Evolutionary conservation across 2,888 invertebrate species (phyloP), one percentile per base, ranked within the genome.

Genomic region (Lymantria dispar): DNA sequence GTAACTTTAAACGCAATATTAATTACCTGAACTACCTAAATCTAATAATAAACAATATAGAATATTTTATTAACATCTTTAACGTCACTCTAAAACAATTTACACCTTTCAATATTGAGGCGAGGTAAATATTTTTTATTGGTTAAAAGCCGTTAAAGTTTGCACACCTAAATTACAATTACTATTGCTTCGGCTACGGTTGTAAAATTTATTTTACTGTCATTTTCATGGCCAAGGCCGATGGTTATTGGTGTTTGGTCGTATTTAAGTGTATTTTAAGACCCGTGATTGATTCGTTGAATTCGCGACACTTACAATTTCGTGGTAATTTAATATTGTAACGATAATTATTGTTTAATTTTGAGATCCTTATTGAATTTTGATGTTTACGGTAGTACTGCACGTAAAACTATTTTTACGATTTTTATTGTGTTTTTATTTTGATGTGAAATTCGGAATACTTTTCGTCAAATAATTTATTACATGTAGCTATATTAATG

Each of bases 121-220:
- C 47, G 56, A 57, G 60, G 51, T 56, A 58, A 56, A 62, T 55
- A 55, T 55, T 38, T 38, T 64, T 64, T 62, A 66, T 60, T 49
- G 54, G 47, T 53, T 47, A 52, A 38, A 47, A 52, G 37, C 45
- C 46, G 45, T 54, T 48, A 48, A 52, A 53, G 42, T 52, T 52
- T 43, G 8, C 8, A 43, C 31, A 38, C 48, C 43, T 64, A 58
- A 60, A 68, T 66, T 54, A 55, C 54, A 59, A 66, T 61, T 60
- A 44, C 40, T 49, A 52, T 46, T 22, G 31, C 37, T 30, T 43
- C 11, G 22, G 38, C 22, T n/a, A 38, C 11, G 40, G 41, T 44
- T 48, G 49, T 62, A 61, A 54, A 58, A 45, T 48, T 33, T 12
- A 9, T 60, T 63, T 60, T 56, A 61, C 52, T 52, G 49, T 50